Percentiles rank a stretch among this genome's conserved stretches.
phyloP scores from a whole-genome alignment of 2,888 invertebrate genomes.

The Archaeoteleia sp. region DNA sequence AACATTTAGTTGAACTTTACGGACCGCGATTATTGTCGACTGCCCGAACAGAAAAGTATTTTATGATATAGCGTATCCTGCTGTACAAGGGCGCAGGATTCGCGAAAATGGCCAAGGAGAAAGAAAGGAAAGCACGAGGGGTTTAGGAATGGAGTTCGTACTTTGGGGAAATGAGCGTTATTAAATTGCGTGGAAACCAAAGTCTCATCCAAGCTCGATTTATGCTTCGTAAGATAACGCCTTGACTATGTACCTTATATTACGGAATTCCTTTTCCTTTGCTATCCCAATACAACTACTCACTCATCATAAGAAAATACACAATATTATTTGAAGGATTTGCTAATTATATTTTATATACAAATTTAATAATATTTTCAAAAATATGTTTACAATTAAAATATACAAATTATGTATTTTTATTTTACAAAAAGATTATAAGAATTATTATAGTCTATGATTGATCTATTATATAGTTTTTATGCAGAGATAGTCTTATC shows the following conservation, averaged over 20 bases:
- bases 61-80: constrained; percentile 49
- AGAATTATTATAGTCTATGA: too few relatives aligned
- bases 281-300: constrained; percentile 1
- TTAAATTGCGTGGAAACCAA: constrained; percentile 59
- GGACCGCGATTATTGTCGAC: constrained; percentile 55
- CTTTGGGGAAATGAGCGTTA: constrained; percentile 43
- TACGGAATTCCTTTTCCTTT: constrained; percentile 4
- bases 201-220: constrained; percentile 50
- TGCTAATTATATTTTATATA: too few relatives aligned
- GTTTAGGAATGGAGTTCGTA: constrained; percentile 13
- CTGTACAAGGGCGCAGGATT: constrained; percentile 35
- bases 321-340: too few relatives aligned
- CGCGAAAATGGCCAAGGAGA: constrained; percentile 7
- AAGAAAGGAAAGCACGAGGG: constrained; percentile 9
- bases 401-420: too few relatives aligned
- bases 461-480: too few relatives aligned
- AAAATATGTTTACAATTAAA: too few relatives aligned
- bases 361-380: too few relatives aligned
- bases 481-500: too few relatives aligned
- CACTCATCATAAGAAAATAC: too few relatives aligned
- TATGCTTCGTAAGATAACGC: constrained; percentile 51
- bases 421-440: too few relatives aligned
- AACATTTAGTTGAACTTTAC: constrained; percentile 57
- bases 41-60: constrained; percentile 51
- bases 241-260: constrained; percentile 3